Evolutionary conservation across 2,113 vertebrate genomes (phyloP).

Genomic region (Columba janthina): DNA sequence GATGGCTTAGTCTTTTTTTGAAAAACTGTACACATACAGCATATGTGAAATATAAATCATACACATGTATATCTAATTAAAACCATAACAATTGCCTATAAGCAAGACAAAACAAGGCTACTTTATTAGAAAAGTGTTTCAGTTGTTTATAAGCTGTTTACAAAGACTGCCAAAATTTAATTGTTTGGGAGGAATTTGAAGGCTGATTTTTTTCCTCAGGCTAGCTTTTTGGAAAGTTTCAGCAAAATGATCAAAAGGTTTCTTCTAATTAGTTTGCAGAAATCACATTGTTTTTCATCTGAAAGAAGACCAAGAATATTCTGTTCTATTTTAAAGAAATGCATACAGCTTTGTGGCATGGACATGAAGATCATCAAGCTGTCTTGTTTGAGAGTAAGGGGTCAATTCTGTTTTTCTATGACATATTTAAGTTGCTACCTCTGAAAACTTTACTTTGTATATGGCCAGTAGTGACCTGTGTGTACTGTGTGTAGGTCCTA

Average conservation of each 20-base stretch:
- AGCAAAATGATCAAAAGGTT: conserved; percentile 26
- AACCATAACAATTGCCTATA: background rate
- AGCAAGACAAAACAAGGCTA: background rate
- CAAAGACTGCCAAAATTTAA: conserved; percentile 19
- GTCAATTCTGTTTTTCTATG: background rate
- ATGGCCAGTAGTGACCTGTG: background rate
- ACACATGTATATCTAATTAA: background rate
- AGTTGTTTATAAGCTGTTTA: background rate
- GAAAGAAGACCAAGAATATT: background rate
- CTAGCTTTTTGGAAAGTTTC: background rate
- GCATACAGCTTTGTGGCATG: background rate
- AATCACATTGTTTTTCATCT: conserved; percentile 16
- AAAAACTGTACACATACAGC: background rate
- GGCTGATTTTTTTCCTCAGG: conserved; percentile 18
- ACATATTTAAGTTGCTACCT: background rate
- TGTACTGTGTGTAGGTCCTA: background rate
- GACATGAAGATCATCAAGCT: background rate
- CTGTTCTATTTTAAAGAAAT: background rate
- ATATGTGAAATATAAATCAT: background rate
- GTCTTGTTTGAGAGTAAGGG: background rate
- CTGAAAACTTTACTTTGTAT: background rate
- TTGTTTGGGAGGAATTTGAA: conserved; percentile 26
- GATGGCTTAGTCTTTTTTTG: background rate
- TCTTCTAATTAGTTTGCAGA: conserved; percentile 26
- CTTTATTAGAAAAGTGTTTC: conserved; percentile 12